These are phyloP conservation scores for Drosophila willistoni DNA, from an alignment of 1,140 invertebrate species.

Conservation along the genomic window DNA sequence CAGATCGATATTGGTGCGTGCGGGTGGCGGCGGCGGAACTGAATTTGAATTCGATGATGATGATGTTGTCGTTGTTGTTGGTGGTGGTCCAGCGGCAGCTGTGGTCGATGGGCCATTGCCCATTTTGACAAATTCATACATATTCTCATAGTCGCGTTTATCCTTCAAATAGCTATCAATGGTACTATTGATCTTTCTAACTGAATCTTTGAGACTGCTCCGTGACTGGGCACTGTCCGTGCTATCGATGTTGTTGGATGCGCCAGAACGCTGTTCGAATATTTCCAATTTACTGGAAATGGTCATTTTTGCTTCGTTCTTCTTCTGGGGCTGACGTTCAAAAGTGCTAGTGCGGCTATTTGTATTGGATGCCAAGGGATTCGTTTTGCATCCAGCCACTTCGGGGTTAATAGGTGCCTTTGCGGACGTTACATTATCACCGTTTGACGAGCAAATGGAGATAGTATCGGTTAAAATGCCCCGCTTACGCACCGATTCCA, in stretches of 20 bases:
- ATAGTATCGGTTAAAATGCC: slow-evolving; percentile 79
- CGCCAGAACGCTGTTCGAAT: slow-evolving; percentile 60
- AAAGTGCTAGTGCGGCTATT: slow-evolving; percentile 74
- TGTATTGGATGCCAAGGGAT: slow-evolving; percentile 32
- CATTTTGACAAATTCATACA: slow-evolving; percentile 82
- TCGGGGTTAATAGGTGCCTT: slow-evolving; percentile 51
- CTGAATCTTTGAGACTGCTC: slow-evolving; percentile 80
- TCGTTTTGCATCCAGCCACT: slow-evolving; percentile 24
- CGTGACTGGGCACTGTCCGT: slow-evolving; percentile 55
- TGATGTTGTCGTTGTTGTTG: slow-evolving; percentile 34
- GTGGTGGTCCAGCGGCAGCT: slow-evolving; percentile 14
- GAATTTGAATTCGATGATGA: slow-evolving; percentile 8
- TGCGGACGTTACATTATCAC: slow-evolving; percentile 71
- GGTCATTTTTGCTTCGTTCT: slow-evolving; percentile 68
- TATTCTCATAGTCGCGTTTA: slow-evolving; percentile 80
- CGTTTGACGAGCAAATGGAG: slow-evolving; percentile 83
- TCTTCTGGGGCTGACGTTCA: slow-evolving; percentile 61
- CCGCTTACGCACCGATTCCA: slow-evolving; percentile 85
- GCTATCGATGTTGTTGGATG: slow-evolving; percentile 26
- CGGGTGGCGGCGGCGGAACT: slow-evolving; percentile 67
- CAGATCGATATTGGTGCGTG: slow-evolving; percentile 67
- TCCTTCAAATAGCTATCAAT: slow-evolving; percentile 83
- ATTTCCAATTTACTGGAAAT: slow-evolving; percentile 80
- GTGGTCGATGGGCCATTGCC: slow-evolving; percentile 39
- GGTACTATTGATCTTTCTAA: slow-evolving; percentile 82